phyloP scores from a whole-genome alignment of 2,797 vertebrate species.

The Todus mexicanus region DNA sequence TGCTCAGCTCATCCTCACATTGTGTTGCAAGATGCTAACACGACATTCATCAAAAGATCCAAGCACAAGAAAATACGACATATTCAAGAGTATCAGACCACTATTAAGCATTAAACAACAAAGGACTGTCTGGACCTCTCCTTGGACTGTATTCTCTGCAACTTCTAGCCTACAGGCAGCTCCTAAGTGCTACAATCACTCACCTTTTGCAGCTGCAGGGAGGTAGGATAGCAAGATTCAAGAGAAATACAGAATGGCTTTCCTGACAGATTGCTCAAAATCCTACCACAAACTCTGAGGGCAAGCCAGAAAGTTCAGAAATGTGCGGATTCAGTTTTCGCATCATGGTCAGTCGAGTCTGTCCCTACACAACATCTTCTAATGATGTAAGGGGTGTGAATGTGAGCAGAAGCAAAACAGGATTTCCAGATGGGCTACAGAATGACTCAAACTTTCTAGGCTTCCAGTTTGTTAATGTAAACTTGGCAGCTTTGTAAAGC shows the following conservation, averaged over 20 bases:
- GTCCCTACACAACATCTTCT: neutral
- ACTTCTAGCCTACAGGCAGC: neutral
- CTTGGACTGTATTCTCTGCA: neutral
- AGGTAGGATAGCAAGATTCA: neutral
- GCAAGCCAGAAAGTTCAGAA: constrained; percentile 3
- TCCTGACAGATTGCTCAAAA: neutral
- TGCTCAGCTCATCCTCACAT: neutral
- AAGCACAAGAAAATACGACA: neutral
- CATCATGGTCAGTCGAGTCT: neutral
- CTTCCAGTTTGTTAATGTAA: constrained; percentile 24
- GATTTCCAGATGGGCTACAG: constrained; percentile 52
- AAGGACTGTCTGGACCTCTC: neutral
- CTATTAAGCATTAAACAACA: neutral
- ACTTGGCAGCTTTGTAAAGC: constrained; percentile 3
- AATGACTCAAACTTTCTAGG: constrained; percentile 32
- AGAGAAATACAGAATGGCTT: neutral
- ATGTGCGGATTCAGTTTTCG: constrained; percentile 18
- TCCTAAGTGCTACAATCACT: neutral
- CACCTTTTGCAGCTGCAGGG: neutral
- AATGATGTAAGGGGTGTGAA: constrained; percentile 48
- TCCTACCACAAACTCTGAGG: neutral
- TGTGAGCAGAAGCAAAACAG: neutral
- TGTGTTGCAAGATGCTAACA: neutral
- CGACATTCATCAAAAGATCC: neutral
- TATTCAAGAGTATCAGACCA: neutral